Evolutionary conservation across 1,140 invertebrate genomes (phyloP).

Genomic region (Bombus pyrosoma): DNA sequence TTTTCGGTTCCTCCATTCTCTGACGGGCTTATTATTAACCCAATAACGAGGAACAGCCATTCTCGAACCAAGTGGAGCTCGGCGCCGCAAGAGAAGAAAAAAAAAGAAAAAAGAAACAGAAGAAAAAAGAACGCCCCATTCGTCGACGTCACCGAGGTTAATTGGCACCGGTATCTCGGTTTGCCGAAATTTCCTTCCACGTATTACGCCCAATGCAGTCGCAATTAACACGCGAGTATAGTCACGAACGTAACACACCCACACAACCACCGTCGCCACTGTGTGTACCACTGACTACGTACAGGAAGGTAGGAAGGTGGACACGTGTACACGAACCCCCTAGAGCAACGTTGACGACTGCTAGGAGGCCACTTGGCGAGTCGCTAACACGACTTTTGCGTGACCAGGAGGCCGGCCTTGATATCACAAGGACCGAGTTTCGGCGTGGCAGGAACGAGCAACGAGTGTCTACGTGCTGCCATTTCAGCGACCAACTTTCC

Average conservation of each 20-base stretch:
- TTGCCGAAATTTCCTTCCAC: conserved; percentile 39
- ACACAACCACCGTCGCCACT: not conserved
- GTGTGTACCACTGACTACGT: not conserved
- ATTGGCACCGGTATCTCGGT: conserved; percentile 15
- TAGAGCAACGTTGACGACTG: conserved; percentile 53
- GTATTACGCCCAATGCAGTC: conserved; percentile 31
- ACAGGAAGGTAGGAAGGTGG: not conserved
- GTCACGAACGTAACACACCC: conserved; percentile 31
- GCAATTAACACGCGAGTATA: conserved; percentile 64
- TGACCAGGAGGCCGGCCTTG: conserved; percentile 69
- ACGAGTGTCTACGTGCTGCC: not conserved
- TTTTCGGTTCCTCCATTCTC: not conserved
- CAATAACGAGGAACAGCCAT: not conserved
- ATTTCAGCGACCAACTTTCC: not conserved
- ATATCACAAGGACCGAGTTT: conserved; percentile 68
- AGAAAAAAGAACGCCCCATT: not conserved
- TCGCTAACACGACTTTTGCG: conserved; percentile 80
- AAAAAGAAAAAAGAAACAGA: not conserved
- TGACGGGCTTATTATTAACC: not conserved
- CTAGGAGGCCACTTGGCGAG: conserved; percentile 75
- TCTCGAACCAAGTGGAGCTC: not conserved
- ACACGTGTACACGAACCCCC: conserved; percentile 58
- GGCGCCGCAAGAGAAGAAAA: no score
- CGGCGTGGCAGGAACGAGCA: conserved; percentile 27
- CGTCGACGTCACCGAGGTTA: conserved; percentile 24